phyloP scores from a whole-genome alignment of 2,113 vertebrate genomes.

The Corythaeola cristata region DNA sequence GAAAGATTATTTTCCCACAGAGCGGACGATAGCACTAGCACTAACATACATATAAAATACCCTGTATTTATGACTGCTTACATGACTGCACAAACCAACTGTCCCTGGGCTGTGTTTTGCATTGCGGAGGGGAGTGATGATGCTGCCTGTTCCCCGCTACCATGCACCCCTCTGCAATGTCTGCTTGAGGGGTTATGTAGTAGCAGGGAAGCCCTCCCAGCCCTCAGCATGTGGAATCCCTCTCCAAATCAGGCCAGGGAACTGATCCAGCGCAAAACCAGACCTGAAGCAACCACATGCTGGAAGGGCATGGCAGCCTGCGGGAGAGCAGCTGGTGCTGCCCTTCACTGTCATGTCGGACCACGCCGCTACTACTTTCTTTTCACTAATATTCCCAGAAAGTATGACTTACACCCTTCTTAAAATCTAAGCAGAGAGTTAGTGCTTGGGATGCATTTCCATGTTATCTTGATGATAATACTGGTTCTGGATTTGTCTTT shows the following conservation, averaged over 20 bases:
- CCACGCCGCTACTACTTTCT: not conserved
- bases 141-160: not conserved
- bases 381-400: not conserved
- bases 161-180: not conserved
- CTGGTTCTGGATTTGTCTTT: not conserved
- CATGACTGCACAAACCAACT: not conserved
- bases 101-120: not conserved
- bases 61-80: not conserved
- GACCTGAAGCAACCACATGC: not conserved
- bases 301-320: not conserved
- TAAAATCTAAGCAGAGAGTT: not conserved
- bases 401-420: not conserved
- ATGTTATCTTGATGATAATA: too few species aligned
- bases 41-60: too few species aligned
- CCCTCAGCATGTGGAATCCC: not conserved
- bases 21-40: not conserved
- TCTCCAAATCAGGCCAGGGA: not conserved
- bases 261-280: not conserved
- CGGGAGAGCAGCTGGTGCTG: not conserved
- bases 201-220: not conserved
- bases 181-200: not conserved
- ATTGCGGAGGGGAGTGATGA: rapidly evolving
- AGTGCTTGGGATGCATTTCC: not conserved
- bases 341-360: not conserved
- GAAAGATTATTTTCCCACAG: not conserved